Base-by-base conservation (phyloP, 2,797 vertebrate species). In the Perdix hodgsoniae region DNA sequence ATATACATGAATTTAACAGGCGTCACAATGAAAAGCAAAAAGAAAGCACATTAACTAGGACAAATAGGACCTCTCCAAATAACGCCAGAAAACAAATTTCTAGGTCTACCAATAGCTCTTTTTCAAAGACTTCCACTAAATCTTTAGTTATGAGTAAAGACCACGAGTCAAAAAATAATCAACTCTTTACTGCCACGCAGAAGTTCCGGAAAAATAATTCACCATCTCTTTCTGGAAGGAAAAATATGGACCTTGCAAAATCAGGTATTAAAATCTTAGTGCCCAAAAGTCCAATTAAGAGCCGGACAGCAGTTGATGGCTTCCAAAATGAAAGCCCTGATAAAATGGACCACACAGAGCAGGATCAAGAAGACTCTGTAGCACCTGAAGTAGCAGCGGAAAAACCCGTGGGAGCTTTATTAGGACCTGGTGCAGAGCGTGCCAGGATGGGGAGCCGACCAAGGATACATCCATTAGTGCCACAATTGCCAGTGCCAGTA, bases 231-330 rank as follows among this genome's bases (percentile, higher is more conserved):
- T 96, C 98, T 1, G 95, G 97, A 59, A 98, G 98, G 86, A 98
- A 98, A 95, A 98, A 98, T 45, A 97, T 99, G 98, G 99, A 99
- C 97, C 98, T 99, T 59, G 97, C 98, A 50, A 99, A 98, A 96
- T 98, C 98, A 14, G 99, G 99, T 59, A 99, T 99, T 82, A 99
- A 99, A 98, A 99, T 99, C 82, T 98, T 99, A 73, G 99, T 99
- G 88, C 99, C 99, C n/a, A 99, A 98, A 97, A 99, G 99, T 92
- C 99, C 99, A 9, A 98, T 99, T 97, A 99, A 98, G 96, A 98
- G 97, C 93, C 98, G 98, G 50, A 98, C 97, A 69, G 96, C 98
- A 31, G 97, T 98, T 0, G 99, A 99, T 75, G 98, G 98, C 83
- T 99, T 98, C 65, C 98, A 98, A 40, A 98, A 97, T 2, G 99